These are phyloP conservation scores for Elephas maximus DNA, from an alignment of 2,113 vertebrate genomes.

Conservation along the genomic window DNA sequence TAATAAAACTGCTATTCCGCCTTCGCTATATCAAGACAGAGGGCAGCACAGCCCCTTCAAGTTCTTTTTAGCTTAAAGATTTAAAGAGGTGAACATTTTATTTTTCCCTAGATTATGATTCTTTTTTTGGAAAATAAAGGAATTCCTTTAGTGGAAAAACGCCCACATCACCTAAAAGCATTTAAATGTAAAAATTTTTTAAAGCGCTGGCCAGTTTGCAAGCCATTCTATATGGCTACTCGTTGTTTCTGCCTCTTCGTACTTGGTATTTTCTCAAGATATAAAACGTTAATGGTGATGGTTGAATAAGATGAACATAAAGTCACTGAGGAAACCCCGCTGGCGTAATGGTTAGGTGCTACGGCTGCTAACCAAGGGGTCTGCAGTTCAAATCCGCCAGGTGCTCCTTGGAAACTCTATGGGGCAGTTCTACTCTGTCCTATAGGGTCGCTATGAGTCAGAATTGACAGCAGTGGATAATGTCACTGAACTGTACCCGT, in stretches of 20 bases:
- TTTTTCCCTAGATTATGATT: not conserved
- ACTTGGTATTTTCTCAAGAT: not conserved
- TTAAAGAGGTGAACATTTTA: not conserved
- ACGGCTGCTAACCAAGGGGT: too few species aligned
- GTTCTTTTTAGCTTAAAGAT: constrained; percentile 34
- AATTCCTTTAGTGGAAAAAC: too few species aligned
- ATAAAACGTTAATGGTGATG: not conserved
- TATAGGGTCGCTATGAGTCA: too few species aligned
- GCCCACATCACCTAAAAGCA: too few species aligned
- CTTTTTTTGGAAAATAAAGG: not conserved
- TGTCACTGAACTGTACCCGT: not conserved
- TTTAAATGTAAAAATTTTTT: too few species aligned
- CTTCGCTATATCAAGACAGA: not conserved
- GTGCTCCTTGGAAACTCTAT: too few species aligned
- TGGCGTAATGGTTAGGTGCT: too few species aligned
- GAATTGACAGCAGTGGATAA: too few species aligned
- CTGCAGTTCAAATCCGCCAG: too few species aligned
- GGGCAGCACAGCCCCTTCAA: not conserved
- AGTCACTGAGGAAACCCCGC: not conserved
- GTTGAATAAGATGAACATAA: not conserved
- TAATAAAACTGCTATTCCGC: not conserved
- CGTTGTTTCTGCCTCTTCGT: constrained; percentile 21
- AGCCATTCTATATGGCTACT: not conserved
- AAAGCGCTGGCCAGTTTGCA: too few species aligned
- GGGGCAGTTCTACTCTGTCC: too few species aligned